Base-by-base conservation (phyloP, 2,888 invertebrate genomes). In the Ennomos erosarius region DNA sequence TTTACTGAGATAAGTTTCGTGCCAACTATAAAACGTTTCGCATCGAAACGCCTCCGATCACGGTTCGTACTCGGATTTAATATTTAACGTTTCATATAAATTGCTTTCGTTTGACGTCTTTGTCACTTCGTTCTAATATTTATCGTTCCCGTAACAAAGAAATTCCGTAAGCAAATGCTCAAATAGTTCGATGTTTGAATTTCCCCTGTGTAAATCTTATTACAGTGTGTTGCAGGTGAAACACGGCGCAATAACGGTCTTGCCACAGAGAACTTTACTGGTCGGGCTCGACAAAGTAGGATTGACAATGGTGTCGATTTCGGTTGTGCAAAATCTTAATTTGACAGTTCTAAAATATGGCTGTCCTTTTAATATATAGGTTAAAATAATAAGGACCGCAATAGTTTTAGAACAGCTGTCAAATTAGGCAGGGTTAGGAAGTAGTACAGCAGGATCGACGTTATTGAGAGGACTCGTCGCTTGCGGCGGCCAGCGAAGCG, bases 161-260 rank as follows among this genome's bases (percentile, higher is more conserved):
- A 88, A 88, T 88, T 87, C 87, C 82, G 87, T 90, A 87, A 84
- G 79, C 81, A 86, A 88, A 88, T 78, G 84, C 81, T 84, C 88
- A 87, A 89, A 88, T 88, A 90, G 88, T 90, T 90, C 85, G 89
- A 89, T 84, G 85, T 89, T 87, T 85, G 89, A 86, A 90, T 90
- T 90, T 90, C 88, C 88, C 90, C 70, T 85, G 90, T 87, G 90
- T 88, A 90, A 90, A 90, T 89, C 85, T 90, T 90, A 87, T 88
- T 87, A 87, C 84, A 81, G 81, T 76, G 75, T 80, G 82, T 79
- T 87, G 85, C 85, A 86, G 84, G 84, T 84, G 82, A 87, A 86
- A 85, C 87, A 86, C 84, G 82, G 78, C 78, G 81, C 84, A 82
- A 84, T 85, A 84, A 82, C 81, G 78, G 78, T n/a, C n/a, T n/a